Evolutionary conservation across 2,797 vertebrate species (phyloP), one percentile per base, ranked within the genome.

Genomic region (Hybognathus amarus): DNA sequence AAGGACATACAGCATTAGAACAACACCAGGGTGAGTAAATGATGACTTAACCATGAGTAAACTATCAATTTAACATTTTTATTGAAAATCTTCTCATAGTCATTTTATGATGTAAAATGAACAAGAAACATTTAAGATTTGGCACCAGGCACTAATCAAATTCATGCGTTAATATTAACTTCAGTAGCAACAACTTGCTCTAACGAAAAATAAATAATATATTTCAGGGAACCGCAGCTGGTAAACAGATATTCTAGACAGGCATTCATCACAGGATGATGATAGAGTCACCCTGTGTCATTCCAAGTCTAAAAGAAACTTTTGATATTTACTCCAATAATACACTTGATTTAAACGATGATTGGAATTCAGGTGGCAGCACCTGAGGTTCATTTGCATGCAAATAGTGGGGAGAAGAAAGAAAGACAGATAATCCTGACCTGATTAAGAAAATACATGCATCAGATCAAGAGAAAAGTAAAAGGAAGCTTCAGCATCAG

Each of bases 311-410:
- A 17, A 67, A 22, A 50, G 63, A 79, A 79, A 52, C 33, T 56
- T 66, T 20, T 36, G 20, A 33, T 6, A 24, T 13, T 17, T 7
- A 66, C 27, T 13, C 6, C 66, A 68, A 68, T 40, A 22, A 69
- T 50, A 40, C 33, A 54, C 22, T 42, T 30, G 64, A 69, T 69
- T 59, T 52, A 69, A 69, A 40, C 61, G 0, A n/a, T 52, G 45
- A 67, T 67, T 52, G 52, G 52, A 40, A 80, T 80, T 80, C 78
- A 56, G 50, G n/a, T 40, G 27, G 50, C 66, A 42, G 24, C 78
- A 80, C 50, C 78, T 80, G 64, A 54, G 78, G 78, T 56, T 70
- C 50, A 40, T 80, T 42, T 70, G 50, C 50, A 80, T 59, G 52
- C 27, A 3, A 80, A 70, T 38, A 56, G 1, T 6, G 9, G 30